A percentile compares a stretch with the other conserved stretches of the same genome.
These are phyloP conservation scores for Oreamnos americanus DNA, from an alignment of 2,113 vertebrate species.

Conservation along the genomic window DNA sequence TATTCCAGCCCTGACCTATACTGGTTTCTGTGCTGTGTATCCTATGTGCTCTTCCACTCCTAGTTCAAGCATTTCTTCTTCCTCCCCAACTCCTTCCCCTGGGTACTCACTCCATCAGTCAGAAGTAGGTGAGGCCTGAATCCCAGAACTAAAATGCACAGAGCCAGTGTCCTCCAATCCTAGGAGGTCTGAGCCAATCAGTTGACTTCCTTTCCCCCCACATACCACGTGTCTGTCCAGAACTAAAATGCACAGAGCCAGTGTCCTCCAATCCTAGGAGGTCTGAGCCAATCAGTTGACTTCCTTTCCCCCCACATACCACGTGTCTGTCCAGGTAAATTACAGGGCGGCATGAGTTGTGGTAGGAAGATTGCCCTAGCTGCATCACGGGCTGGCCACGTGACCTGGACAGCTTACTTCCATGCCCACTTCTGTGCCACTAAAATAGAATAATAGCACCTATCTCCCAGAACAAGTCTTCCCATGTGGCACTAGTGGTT, in stretches of 20 bases:
- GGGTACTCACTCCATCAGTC: neutral
- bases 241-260: neutral
- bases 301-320: neutral
- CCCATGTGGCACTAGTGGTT: neutral
- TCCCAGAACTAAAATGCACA: neutral
- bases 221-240: neutral
- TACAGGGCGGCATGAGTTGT: neutral
- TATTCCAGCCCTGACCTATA: neutral
- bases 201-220: neutral
- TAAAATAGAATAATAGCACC: neutral
- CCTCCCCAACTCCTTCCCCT: neutral
- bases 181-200: neutral
- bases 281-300: neutral
- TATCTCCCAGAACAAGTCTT: neutral
- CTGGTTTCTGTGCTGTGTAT: neutral
- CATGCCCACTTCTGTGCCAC: neutral
- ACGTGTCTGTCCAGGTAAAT: neutral
- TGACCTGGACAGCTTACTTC: neutral
- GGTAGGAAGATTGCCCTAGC: neutral
- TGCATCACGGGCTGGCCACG: fast-evolving
- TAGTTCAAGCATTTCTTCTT: neutral
- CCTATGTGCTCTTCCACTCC: neutral
- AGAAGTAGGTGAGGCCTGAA: neutral
- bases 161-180: neutral
- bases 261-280: neutral